Evolutionary conservation across 1,140 invertebrate genomes (phyloP).

Genomic region (Hestina assimilis): DNA sequence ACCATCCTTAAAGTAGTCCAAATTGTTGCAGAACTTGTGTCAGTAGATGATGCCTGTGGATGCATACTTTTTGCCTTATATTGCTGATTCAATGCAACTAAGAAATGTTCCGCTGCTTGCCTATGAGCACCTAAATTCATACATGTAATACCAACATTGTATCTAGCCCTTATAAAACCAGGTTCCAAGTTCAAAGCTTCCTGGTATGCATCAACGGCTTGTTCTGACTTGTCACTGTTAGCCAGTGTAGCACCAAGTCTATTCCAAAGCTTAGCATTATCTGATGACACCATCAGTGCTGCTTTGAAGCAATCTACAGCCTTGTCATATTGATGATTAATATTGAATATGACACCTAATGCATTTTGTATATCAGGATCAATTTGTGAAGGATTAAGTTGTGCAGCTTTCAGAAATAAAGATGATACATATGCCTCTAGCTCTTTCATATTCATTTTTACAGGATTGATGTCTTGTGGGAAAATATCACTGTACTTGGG

Average conservation of each 20-base stretch:
- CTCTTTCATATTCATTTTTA: slow-evolving; percentile 58
- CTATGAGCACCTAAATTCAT: slow-evolving; percentile 96
- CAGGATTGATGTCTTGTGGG: slow-evolving; percentile 71
- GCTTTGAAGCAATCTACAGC: slow-evolving; percentile 97
- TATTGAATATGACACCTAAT: slow-evolving; percentile 96
- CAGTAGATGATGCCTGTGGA: slow-evolving; percentile 53
- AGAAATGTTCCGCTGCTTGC: slow-evolving; percentile 96
- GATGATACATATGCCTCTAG: slow-evolving; percentile 83
- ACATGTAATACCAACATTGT: slow-evolving; percentile 98
- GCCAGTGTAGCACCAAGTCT: slow-evolving; percentile 97
- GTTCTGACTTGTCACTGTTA: slow-evolving; percentile 95
- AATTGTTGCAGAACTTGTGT: slow-evolving; percentile 91
- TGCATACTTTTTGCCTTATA: slow-evolving; percentile 82
- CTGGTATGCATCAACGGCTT: slow-evolving; percentile 97
- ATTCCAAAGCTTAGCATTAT: slow-evolving; percentile 98
- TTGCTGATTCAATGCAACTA: slow-evolving; percentile 96
- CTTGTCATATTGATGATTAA: slow-evolving; percentile 96
- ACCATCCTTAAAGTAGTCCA: slow-evolving; percentile 97
- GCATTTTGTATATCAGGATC: slow-evolving; percentile 98
- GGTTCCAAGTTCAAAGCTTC: slow-evolving; percentile 94
- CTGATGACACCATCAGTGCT: slow-evolving; percentile 89
- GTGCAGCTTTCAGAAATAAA: slow-evolving; percentile 91
- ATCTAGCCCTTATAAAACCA: slow-evolving; percentile 97
- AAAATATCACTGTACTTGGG: slow-evolving; percentile 89
- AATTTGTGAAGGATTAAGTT: slow-evolving; percentile 85